phyloP scores from a whole-genome alignment of 2,113 vertebrate species.

The Hyla sarda region DNA sequence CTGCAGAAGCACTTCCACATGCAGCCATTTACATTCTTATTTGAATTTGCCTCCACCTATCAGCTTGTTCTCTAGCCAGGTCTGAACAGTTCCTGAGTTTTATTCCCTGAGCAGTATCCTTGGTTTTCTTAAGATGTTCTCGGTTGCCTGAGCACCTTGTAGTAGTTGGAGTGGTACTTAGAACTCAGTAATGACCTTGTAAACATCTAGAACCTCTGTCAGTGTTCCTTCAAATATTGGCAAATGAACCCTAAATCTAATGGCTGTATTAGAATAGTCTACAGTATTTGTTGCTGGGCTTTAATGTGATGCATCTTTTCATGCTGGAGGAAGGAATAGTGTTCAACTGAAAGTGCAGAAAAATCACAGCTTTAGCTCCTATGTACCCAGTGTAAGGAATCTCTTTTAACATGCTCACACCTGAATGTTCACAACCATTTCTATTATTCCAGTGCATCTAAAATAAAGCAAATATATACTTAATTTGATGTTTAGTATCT shows the following conservation, averaged over 20 bases:
- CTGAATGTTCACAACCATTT: too few relatives aligned
- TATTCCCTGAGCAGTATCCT: neutral
- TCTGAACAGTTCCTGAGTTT: neutral
- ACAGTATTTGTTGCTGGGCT: neutral
- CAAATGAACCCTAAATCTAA: neutral
- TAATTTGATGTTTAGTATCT: too few relatives aligned
- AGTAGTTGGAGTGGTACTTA: neutral
- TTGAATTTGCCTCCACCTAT: too few relatives aligned
- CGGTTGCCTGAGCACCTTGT: neutral
- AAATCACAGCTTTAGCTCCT: too few relatives aligned
- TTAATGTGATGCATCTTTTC: neutral
- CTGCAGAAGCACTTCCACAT: neutral
- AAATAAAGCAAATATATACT: too few relatives aligned
- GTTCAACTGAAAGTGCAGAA: too few relatives aligned
- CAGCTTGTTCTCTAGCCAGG: neutral
- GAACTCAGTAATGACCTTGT: too few relatives aligned
- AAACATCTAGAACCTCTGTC: neutral
- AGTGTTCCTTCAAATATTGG: neutral
- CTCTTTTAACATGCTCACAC: too few relatives aligned
- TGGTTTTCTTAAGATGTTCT: too few relatives aligned
- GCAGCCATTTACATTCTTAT: neutral
- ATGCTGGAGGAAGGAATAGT: too few relatives aligned
- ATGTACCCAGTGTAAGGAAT: too few relatives aligned
- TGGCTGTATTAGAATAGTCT: neutral
- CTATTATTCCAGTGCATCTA: too few relatives aligned